Evolutionary conservation across 2,113 vertebrate genomes (phyloP).

Genomic region (Nyctibius bracteatus): DNA sequence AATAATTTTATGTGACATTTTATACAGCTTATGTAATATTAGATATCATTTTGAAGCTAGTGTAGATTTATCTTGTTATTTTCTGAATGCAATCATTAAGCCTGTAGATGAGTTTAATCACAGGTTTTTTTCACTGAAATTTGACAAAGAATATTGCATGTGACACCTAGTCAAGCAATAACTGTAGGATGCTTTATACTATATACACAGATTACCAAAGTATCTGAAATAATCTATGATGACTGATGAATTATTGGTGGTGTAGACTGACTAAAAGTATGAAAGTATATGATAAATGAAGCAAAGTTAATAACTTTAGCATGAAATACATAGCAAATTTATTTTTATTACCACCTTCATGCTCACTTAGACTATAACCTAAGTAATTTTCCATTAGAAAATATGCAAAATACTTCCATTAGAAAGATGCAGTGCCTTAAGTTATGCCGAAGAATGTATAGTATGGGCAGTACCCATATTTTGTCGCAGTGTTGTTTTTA

Average conservation of each 20-base stretch:
- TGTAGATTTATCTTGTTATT: slow-evolving; percentile 25
- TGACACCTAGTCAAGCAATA: neutral
- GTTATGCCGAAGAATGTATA: neutral
- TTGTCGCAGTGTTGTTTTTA: neutral
- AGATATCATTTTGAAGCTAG: slow-evolving; percentile 29
- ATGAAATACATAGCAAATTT: neutral
- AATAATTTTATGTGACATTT: slow-evolving; percentile 36
- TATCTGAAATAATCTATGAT: neutral
- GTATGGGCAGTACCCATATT: neutral
- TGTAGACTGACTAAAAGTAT: neutral
- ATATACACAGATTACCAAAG: neutral
- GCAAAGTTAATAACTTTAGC: neutral
- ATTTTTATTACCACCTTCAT: slow-evolving; percentile 8
- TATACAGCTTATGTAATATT: neutral
- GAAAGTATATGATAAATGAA: neutral
- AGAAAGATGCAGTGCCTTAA: neutral
- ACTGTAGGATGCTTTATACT: neutral
- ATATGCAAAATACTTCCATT: too few species aligned
- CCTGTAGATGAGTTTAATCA: neutral
- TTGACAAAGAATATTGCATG: neutral
- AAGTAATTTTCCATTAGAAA: neutral
- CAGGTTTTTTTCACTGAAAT: neutral
- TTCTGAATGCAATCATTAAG: slow-evolving; percentile 25
- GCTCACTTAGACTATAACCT: neutral
- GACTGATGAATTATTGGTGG: neutral